Evolutionary conservation across 2,113 vertebrate genomes (phyloP).

Genomic region (Mastomys natalensis): DNA sequence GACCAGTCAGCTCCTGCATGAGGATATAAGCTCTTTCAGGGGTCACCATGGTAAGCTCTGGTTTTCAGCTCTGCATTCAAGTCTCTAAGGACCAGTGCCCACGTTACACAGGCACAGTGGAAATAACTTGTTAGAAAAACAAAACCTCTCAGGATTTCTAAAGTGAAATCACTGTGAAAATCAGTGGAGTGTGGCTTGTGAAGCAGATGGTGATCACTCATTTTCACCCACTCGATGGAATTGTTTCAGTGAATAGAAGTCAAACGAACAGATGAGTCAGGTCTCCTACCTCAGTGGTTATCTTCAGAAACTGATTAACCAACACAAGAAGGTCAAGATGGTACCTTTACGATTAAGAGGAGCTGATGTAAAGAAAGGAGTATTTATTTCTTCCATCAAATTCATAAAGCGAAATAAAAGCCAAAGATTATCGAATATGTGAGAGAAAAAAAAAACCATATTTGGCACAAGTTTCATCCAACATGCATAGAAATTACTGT

Average conservation of each 20-base stretch:
- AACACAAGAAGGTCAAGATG: not conserved
- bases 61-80: not conserved
- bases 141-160: slow-evolving; percentile 21
- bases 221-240: slow-evolving; percentile 28
- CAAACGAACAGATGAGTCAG: slow-evolving; percentile 58
- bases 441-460: not conserved
- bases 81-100: not conserved
- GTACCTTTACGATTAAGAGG: not conserved
- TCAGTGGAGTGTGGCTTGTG: slow-evolving; percentile 22
- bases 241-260: slow-evolving; percentile 22
- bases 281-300: not conserved
- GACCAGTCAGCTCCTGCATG: not conserved
- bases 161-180: slow-evolving; percentile 37
- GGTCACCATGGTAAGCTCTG: not conserved
- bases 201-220: slow-evolving; percentile 8
- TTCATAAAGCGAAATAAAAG: slow-evolving; percentile 15
- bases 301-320: slow-evolving; percentile 6
- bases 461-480: not conserved
- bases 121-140: slow-evolving; percentile 14
- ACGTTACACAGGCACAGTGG: not conserved
- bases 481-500: not conserved
- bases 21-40: not conserved
- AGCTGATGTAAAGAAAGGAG: not conserved
- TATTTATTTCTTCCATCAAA: not conserved
- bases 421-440: not conserved